A percentile compares a stretch with the other conserved stretches of the same genome.
phyloP scores from a whole-genome alignment of 1,140 invertebrate species.

The Drosophila ambigua region DNA sequence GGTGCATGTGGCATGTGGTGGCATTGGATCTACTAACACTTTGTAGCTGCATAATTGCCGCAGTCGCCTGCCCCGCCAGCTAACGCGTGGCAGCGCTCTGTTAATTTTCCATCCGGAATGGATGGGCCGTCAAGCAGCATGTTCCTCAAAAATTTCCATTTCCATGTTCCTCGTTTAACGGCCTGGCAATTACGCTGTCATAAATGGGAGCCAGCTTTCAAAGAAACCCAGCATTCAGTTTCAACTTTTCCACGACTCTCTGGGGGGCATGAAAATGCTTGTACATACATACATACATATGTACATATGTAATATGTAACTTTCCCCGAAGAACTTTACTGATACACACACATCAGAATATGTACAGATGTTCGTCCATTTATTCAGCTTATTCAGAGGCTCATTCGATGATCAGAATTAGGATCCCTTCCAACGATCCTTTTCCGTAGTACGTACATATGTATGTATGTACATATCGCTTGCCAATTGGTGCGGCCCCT shows the following conservation, averaged over 20 bases:
- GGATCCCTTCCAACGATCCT: no score
- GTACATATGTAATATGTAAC: constrained; percentile 19
- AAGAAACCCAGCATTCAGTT: constrained; percentile 61
- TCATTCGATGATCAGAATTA: neutral
- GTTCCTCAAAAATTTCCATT: constrained; percentile 32
- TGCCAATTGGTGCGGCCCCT: neutral
- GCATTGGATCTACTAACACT: constrained; percentile 28
- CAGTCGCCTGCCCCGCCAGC: constrained; percentile 41
- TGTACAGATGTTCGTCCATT: neutral
- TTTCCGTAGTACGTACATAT: no score
- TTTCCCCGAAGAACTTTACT: constrained; percentile 57
- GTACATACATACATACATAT: no score
- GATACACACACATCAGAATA: constrained; percentile 12
- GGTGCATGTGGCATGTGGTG: constrained; percentile 1
- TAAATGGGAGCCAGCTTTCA: constrained; percentile 60
- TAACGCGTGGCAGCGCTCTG: constrained; percentile 65
- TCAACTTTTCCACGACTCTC: constrained; percentile 27
- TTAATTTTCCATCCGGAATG: constrained; percentile 47
- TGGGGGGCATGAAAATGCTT: constrained; percentile 62
- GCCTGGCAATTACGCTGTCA: constrained; percentile 59
- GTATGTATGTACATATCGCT: no score
- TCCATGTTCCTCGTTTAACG: constrained; percentile 33
- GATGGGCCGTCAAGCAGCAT: constrained; percentile 15
- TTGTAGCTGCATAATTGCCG: constrained; percentile 60
- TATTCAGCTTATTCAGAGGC: no score